Percentiles rank a stretch among this genome's conserved stretches.
phyloP scores from a whole-genome alignment of 2,797 vertebrate species.

The Enoplosus armatus region DNA sequence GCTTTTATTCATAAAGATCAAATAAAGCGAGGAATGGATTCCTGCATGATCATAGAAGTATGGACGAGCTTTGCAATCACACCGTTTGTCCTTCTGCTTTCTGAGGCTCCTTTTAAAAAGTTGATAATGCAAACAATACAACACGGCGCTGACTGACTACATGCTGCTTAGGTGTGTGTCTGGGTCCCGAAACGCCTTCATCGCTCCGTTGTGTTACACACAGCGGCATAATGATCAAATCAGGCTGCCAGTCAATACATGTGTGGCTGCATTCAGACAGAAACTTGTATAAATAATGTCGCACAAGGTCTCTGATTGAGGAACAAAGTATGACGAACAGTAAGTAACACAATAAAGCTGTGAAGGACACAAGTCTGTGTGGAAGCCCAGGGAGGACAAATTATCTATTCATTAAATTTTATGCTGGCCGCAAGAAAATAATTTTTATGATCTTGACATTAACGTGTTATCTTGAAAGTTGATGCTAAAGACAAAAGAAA shows the following conservation, averaged over 20 bases:
- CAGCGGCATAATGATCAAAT: slow-evolving; percentile 17
- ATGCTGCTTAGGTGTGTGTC: slow-evolving; percentile 33
- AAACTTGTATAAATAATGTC: slow-evolving; percentile 18
- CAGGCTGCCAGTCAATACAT: slow-evolving; percentile 13
- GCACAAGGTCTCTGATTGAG: slow-evolving; percentile 41
- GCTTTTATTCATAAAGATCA: slow-evolving; percentile 48
- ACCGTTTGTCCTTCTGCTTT: slow-evolving; percentile 26
- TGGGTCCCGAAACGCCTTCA: slow-evolving; percentile 22
- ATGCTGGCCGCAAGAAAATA: neutral
- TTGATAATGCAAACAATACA: slow-evolving; percentile 17
- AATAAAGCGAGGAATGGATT: slow-evolving; percentile 38
- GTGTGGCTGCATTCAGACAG: slow-evolving; percentile 13
- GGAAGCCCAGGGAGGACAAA: neutral
- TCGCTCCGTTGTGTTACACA: slow-evolving; percentile 1
- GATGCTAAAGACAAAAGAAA: neutral
- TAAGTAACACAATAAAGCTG: slow-evolving; percentile 33
- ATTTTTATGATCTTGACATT: neutral
- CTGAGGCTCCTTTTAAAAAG: slow-evolving; percentile 18
- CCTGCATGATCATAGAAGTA: slow-evolving; percentile 36
- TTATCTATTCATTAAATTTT: slow-evolving; percentile 2
- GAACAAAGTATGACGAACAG: slow-evolving; percentile 9
- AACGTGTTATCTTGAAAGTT: neutral
- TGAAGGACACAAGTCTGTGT: slow-evolving; percentile 21
- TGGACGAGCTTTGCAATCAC: slow-evolving; percentile 18
- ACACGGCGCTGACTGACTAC: neutral